phyloP scores from a whole-genome alignment of 2,113 vertebrate genomes.

The Pygathrix nemaeus region DNA sequence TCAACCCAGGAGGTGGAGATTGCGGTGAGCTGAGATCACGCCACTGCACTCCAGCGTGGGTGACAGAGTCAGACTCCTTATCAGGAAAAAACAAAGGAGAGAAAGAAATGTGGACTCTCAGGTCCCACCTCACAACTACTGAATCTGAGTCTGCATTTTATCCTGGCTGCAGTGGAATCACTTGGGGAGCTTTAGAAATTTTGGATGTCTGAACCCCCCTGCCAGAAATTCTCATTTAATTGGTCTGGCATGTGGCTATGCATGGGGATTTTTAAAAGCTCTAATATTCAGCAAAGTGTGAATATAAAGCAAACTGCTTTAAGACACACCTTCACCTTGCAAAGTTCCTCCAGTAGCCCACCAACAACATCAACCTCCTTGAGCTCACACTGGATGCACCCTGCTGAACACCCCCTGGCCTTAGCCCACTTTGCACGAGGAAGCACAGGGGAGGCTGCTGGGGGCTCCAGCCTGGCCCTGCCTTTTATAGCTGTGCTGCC shows the following conservation, averaged over 20 bases:
- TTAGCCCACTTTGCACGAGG: too few species aligned
- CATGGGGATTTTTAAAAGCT: neutral
- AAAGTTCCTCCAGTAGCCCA: neutral
- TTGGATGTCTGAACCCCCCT: too few species aligned
- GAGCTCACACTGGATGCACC: accelerated
- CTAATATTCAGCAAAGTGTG: neutral
- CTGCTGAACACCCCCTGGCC: accelerated
- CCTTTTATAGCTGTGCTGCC: accelerated
- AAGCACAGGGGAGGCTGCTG: accelerated
- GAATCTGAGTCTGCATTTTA: too few species aligned
- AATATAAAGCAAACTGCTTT: too few species aligned
- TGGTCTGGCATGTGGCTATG: neutral
- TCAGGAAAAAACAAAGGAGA: too few species aligned
- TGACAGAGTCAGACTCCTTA: too few species aligned
- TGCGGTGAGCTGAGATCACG: too few species aligned
- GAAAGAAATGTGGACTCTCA: neutral
- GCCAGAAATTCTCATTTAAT: neutral
- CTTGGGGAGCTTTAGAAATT: neutral
- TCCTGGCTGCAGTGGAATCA: neutral
- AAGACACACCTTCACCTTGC: neutral
- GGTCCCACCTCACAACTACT: accelerated
- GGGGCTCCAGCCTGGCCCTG: neutral
- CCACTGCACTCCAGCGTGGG: too few species aligned
- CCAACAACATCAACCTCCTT: accelerated
- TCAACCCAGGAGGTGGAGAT: too few species aligned